Evolutionary conservation across 2,888 invertebrate species (phyloP).

Genomic region (Geophilus truncorum): DNA sequence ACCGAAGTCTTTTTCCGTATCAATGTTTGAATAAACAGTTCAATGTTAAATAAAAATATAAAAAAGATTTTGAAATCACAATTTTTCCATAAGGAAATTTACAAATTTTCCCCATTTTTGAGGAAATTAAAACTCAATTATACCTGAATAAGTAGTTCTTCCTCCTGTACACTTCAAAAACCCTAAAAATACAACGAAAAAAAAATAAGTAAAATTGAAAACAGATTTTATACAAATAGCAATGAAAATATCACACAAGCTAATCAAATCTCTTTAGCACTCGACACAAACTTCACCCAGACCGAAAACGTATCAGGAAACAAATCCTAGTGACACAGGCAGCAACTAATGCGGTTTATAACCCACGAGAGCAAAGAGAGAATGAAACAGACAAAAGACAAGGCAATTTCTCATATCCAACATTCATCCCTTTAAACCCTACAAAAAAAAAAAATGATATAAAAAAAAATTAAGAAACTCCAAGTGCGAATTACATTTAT

Average conservation of each 20-base stretch:
- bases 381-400: background rate
- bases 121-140: background rate
- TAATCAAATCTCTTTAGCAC: background rate
- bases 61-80: too few species aligned
- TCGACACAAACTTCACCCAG: background rate
- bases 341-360: background rate
- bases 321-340: slow-evolving; percentile 8
- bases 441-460: background rate
- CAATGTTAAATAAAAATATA: too few species aligned
- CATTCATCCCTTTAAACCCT: background rate
- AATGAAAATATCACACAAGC: background rate
- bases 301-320: background rate
- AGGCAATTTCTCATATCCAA: background rate
- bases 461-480: too few species aligned
- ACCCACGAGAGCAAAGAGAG: background rate
- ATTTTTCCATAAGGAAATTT: too few species aligned
- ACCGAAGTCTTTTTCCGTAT: too few species aligned
- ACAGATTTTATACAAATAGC: background rate
- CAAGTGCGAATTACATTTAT: background rate
- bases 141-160: background rate
- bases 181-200: background rate
- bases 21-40: too few species aligned
- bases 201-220: background rate
- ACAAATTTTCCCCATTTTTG: too few species aligned
- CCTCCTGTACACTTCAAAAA: background rate